Evolutionary conservation across 2,888 invertebrate genomes (phyloP), one percentile per base, ranked within the genome.

Genomic region (Chesias legatella): DNA sequence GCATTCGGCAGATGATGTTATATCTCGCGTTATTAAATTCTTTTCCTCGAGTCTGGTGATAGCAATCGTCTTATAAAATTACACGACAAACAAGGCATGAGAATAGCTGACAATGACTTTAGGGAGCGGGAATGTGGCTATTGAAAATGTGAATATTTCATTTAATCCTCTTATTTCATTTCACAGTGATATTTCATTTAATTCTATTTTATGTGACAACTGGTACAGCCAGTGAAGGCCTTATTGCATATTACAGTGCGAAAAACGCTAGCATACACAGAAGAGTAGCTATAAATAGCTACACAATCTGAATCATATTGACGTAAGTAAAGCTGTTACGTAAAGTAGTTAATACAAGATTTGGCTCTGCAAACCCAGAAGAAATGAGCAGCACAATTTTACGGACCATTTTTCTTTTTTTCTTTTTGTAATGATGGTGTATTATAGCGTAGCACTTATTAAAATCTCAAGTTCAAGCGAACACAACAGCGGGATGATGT

Each of bases 1-100:
- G 48, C 45, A 68, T 72, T 67, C 57, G 61, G 58, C 56, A 62
- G 64, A 59, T 52, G 43, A 47, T 47, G 63, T 72, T 73, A 73
- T 72, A 68, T 69, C 67, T 63, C 63, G 63, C 78, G 73, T 82
- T 85, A 85, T 86, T 85, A 84, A 85, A 85, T 86, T 85, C 78
- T 80, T 83, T 81, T 71, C 68, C 69, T 63, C 62, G 60, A 59
- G 67, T 66, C 71, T 70, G 67, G 71, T 71, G 73, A 80, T 81
- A 76, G 77, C 80, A 79, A 82, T 81, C 79, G 77, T 76, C 74
- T 79, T 70, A 79, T 82, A 81, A 79, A 83, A 85, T 84, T 83
- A 81, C 79, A 75, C 68, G 75, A 70, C 72, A 72, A 79, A 79
- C 71, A 74, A 73, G 72, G 76, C 77, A 73, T 76, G 71, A 70